Conservation (phyloP, 2,888 invertebrate species). For the Hymenopus coronatus region DNA sequence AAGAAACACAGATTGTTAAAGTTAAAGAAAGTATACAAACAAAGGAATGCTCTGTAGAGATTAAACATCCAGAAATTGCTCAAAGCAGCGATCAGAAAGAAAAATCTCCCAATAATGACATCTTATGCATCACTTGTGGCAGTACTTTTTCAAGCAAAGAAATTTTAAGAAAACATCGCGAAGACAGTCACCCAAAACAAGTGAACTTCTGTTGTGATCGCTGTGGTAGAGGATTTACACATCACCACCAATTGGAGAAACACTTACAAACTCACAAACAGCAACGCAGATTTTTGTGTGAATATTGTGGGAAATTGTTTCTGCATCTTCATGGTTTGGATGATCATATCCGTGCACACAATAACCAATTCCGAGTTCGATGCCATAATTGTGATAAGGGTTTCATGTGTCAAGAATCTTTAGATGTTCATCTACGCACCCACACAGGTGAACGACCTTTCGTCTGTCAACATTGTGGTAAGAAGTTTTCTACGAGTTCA, state of each 20-base stretch:
- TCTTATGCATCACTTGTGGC: slow-evolving; percentile 37
- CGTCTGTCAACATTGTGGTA: slow-evolving; percentile 35
- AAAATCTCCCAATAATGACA: neutral
- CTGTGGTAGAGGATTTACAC: slow-evolving; percentile 38
- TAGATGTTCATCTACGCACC: slow-evolving; percentile 29
- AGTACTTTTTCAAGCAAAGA: slow-evolving; percentile 37
- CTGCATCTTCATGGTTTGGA: slow-evolving; percentile 32
- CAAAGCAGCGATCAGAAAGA: neutral
- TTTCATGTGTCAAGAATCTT: slow-evolving; percentile 30
- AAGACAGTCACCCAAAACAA: slow-evolving; percentile 35
- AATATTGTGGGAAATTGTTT: slow-evolving; percentile 34
- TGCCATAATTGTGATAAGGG: slow-evolving; percentile 33
- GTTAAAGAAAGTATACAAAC: neutral
- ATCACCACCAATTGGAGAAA: slow-evolving; percentile 33
- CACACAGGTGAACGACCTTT: slow-evolving; percentile 34
- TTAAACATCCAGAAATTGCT: neutral
- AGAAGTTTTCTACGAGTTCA: slow-evolving; percentile 27
- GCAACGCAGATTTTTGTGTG: slow-evolving; percentile 32
- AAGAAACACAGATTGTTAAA: neutral
- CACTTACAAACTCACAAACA: slow-evolving; percentile 29
- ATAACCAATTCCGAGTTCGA: slow-evolving; percentile 28
- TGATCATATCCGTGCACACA: slow-evolving; percentile 32
- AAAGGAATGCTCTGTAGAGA: neutral
- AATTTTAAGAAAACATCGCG: slow-evolving; percentile 36
- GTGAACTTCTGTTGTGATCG: slow-evolving; percentile 38